Evolutionary conservation across 37 sponge, comb jelly and placozoan species (phyloP).

Genomic region (Axinella damicornis): DNA sequence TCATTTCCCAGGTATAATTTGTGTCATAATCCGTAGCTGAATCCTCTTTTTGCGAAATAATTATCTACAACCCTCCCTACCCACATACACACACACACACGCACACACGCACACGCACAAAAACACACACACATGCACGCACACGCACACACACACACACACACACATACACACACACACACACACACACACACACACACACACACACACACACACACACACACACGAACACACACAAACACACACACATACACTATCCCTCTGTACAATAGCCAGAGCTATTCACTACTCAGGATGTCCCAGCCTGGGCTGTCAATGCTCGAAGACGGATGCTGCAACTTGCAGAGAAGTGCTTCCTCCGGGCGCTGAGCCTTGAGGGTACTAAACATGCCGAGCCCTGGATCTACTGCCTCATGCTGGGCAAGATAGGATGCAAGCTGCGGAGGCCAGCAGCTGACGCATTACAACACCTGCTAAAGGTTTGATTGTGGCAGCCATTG

Average conservation of each 20-base stretch:
- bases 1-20: slow-evolving; percentile 32
- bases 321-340: slow-evolving; percentile 8
- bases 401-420: slow-evolving; percentile 63
- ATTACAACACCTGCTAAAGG: slow-evolving; percentile 43
- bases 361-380: slow-evolving; percentile 43
- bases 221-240: slow-evolving; percentile 20
- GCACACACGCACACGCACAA: slow-evolving; percentile 47
- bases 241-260: not conserved
- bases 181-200: slow-evolving; percentile 60
- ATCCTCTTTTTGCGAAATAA: no score
- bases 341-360: slow-evolving; percentile 44
- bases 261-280: slow-evolving; percentile 16
- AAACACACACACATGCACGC: slow-evolving; percentile 54
- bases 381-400: slow-evolving; percentile 57
- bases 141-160: slow-evolving; percentile 59
- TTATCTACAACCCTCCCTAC: no score
- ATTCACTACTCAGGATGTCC: not conserved
- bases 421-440: slow-evolving; percentile 52
- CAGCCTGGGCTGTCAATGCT: slow-evolving; percentile 33
- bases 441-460: not conserved
- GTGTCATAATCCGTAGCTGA: no score
- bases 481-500: not conserved
- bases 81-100: not conserved
- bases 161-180: slow-evolving; percentile 59
- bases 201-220: slow-evolving; percentile 33